A percentile compares a stretch with the other conserved stretches of the same genome.
Evolutionary conservation across 2,113 vertebrate species (phyloP).

Genomic region (Psittacara wagleri): DNA sequence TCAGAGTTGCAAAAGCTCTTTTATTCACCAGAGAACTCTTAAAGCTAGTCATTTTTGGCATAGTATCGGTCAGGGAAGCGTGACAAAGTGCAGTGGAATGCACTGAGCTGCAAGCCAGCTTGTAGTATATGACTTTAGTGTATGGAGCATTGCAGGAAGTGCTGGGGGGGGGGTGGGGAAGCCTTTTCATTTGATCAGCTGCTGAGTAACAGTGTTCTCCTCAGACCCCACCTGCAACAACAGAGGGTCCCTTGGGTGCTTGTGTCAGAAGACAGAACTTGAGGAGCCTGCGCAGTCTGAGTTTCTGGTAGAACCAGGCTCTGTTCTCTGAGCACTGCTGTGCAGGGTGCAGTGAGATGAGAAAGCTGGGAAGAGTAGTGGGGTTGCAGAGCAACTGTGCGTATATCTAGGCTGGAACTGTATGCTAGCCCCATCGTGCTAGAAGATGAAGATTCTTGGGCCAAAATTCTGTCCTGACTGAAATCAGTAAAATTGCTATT

Average conservation of each 20-base stretch:
- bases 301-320: background rate
- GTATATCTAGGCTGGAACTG: accelerated
- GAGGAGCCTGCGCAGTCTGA: background rate
- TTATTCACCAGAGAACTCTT: constrained; percentile 55
- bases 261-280: background rate
- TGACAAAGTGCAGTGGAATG: constrained; percentile 61
- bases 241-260: background rate
- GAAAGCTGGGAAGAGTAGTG: background rate
- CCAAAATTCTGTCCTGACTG: background rate
- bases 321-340: background rate
- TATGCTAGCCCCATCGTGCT: background rate
- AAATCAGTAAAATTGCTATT: background rate
- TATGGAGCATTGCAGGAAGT: background rate
- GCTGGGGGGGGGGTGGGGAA: background rate
- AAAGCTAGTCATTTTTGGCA: constrained; percentile 58
- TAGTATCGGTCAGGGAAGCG: constrained; percentile 32
- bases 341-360: background rate
- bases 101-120: constrained; percentile 25
- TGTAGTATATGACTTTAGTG: background rate
- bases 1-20: constrained; percentile 61
- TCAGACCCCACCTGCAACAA: background rate
- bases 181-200: background rate
- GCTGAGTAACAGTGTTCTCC: background rate
- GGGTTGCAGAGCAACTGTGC: background rate
- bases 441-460: background rate